Evolutionary conservation across 2,797 vertebrate genomes (phyloP).

Genomic region (Chrysocyon brachyurus): DNA sequence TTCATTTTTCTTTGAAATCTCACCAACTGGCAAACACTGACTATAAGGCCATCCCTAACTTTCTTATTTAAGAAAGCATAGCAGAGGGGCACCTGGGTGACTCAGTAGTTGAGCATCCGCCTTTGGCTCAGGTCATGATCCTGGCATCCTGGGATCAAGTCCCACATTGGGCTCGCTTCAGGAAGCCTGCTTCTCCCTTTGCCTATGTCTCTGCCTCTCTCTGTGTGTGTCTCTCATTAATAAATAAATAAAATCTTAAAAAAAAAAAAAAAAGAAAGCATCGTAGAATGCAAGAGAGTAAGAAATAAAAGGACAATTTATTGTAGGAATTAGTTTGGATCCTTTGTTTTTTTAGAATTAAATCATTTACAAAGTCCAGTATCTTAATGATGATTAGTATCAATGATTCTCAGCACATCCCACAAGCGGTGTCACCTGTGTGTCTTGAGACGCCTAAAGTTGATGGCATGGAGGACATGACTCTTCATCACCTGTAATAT

Average conservation of each 20-base stretch:
- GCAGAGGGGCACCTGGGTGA: no score
- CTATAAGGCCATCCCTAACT: background rate
- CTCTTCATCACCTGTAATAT: background rate
- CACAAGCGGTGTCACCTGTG: background rate
- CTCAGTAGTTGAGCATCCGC: no score
- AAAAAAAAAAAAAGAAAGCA: background rate
- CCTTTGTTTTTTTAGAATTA: background rate
- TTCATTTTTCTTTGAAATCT: background rate
- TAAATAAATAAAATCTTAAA: no score
- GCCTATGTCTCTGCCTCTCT: no score
- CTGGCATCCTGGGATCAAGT: no score
- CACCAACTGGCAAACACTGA: background rate
- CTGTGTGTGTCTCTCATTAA: no score
- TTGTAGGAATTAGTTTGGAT: background rate
- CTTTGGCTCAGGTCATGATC: no score
- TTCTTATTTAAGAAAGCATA: background rate
- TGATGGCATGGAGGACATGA: accelerated
- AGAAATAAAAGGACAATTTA: background rate
- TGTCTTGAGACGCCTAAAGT: background rate
- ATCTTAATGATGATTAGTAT: background rate
- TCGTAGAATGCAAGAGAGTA: background rate
- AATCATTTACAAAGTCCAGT: background rate
- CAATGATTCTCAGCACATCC: no score
- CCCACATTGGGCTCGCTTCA: no score
- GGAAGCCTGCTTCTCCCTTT: no score